Percentiles rank a stretch among this genome's conserved stretches.
Evolutionary conservation across 2,797 vertebrate genomes (phyloP).

Genomic region (Crocodylus rhombifer): DNA sequence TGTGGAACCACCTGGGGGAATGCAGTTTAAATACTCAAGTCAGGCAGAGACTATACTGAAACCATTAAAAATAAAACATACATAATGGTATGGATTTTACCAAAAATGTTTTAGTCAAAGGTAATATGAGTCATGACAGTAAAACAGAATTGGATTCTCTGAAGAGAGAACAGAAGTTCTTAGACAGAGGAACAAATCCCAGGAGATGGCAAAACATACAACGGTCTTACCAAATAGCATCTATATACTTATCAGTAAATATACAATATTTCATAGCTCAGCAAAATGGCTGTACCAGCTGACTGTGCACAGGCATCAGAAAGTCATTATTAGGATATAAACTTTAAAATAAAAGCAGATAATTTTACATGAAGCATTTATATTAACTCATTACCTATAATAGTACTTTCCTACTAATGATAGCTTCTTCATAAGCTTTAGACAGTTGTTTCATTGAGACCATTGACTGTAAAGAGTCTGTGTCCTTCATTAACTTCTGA

Average conservation of each 20-base stretch:
- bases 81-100: not conserved
- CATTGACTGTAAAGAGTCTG: conserved; percentile 48
- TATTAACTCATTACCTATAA: conserved; percentile 26
- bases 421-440: conserved; percentile 54
- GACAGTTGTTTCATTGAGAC: conserved; percentile 59
- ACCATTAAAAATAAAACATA: not conserved
- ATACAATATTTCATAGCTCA: fast-evolving
- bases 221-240: not conserved
- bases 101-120: conserved; percentile 11
- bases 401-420: conserved; percentile 42
- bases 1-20: not conserved
- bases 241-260: not conserved
- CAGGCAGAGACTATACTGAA: not conserved
- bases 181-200: not conserved
- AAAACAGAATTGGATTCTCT: not conserved
- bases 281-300: not conserved
- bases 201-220: not conserved
- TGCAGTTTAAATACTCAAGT: not conserved
- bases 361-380: conserved; percentile 23
- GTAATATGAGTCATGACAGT: not conserved
- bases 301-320: not conserved
- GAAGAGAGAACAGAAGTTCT: not conserved
- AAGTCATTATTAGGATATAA: not conserved
- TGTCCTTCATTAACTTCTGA: conserved; percentile 64
- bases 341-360: conserved; percentile 2